A percentile compares a stretch with the other conserved stretches of the same genome.
Conservation (phyloP, 2,888 invertebrate genomes). For the Philopedon plagiatum region DNA sequence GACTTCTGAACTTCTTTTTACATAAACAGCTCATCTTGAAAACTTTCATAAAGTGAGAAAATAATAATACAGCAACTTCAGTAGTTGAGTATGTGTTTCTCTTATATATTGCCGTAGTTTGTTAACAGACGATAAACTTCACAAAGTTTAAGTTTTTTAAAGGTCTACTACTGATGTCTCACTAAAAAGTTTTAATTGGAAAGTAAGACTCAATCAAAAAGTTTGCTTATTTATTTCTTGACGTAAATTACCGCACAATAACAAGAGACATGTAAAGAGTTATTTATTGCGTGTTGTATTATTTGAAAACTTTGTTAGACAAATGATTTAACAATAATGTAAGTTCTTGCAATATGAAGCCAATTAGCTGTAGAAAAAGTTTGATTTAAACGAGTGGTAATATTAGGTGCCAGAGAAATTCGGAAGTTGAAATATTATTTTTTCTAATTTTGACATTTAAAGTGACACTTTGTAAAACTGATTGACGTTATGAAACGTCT, state of each 20-base stretch:
- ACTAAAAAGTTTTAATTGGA: constrained; percentile 36
- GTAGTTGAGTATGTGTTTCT: constrained; percentile 14
- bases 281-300: too few relatives aligned
- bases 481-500: too few relatives aligned
- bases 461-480: too few relatives aligned
- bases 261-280: too few relatives aligned
- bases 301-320: too few relatives aligned
- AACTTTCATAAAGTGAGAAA: constrained; percentile 27
- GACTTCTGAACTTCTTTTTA: constrained; percentile 15
- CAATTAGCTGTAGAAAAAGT: too few relatives aligned
- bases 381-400: too few relatives aligned
- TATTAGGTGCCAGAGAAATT: too few relatives aligned
- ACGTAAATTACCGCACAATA: background rate
- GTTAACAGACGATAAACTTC: constrained; percentile 26
- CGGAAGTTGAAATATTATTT: too few relatives aligned
- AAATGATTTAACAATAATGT: too few relatives aligned
- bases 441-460: too few relatives aligned
- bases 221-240: background rate
- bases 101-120: constrained; percentile 33
- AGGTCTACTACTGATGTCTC: background rate
- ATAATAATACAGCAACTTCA: constrained; percentile 19
- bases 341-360: too few relatives aligned
- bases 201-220: constrained; percentile 11
- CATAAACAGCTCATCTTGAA: constrained; percentile 8
- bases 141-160: constrained; percentile 18